Base-by-base conservation (phyloP, 2,888 invertebrate genomes). In the Helicoverpa assulta region DNA sequence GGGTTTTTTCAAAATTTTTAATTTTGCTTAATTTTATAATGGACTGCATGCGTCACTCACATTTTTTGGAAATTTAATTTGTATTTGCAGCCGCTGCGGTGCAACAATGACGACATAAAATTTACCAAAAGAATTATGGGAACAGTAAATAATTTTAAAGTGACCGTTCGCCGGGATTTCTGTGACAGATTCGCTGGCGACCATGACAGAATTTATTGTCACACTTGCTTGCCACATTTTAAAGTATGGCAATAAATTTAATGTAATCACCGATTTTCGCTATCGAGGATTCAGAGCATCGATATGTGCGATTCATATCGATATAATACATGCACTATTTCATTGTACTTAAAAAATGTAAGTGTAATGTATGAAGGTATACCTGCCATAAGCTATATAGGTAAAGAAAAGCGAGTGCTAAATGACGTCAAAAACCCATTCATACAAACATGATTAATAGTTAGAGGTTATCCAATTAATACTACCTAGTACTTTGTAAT, bases 91-190 rank as follows among this genome's bases (percentile, higher is more conserved):
- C 63, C 56, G 71, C 82, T 80, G 73, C 82, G 85, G 84, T 86
- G 85, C 87, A 89, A 92, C 90, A 93, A 91, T 91, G 90, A 86
- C 86, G 79, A 86, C 86, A 87, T 90, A 89, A 75, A 89, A 77
- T 67, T 72, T 67, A 76, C 81, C 58, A 83, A 88, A 88, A 89
- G 89, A 92, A 87, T 91, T 89, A 91, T 89, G 87, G 66, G 68
- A 63, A 78, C 83, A 78, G 86, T 92, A 92, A 92, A 93, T 93
- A 89, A 90, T 88, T 81, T 88, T 89, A 88, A 90, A 91, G 88
- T 89, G 90, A 90, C 89, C 89, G 84, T 89, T 90, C 86, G 84
- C 83, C 79, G 80, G 86, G 82, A 78, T 79, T 88, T 85, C 83
- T 78, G 83, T 87, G 87, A 89, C 87, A 89, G 84, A 87, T 88